A percentile compares a stretch with the other conserved stretches of the same genome.
Conservation (phyloP, 2,797 vertebrate genomes). For the Sylvia borin region DNA sequence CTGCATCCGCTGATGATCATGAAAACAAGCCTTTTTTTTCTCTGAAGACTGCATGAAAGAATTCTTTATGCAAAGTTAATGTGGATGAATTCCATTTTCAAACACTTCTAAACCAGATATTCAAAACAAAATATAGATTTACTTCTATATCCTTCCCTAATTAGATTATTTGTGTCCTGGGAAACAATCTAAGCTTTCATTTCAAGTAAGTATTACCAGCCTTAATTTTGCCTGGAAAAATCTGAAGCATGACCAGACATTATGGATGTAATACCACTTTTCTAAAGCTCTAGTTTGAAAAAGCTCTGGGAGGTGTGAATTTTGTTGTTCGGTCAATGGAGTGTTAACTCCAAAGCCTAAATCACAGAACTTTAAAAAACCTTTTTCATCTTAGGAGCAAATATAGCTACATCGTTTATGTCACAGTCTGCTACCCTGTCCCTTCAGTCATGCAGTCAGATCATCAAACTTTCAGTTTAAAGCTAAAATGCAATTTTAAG, state of each 20-base stretch:
- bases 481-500: slow-evolving; percentile 48
- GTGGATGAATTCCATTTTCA: slow-evolving; percentile 22
- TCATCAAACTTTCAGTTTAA: slow-evolving; percentile 46
- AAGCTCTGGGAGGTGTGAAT: neutral
- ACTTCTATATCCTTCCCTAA: slow-evolving; percentile 36
- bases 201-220: slow-evolving; percentile 13
- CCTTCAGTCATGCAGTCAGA: slow-evolving; percentile 48
- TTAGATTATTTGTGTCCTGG: slow-evolving; percentile 15
- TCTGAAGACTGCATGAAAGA: neutral
- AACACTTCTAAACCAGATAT: slow-evolving; percentile 32
- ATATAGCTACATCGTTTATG: slow-evolving; percentile 36
- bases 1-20: neutral
- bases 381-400: slow-evolving; percentile 17
- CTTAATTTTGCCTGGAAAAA: slow-evolving; percentile 27
- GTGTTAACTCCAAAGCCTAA: slow-evolving; percentile 41
- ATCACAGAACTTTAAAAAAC: slow-evolving; percentile 13
- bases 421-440: slow-evolving; percentile 37
- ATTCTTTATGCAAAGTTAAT: slow-evolving; percentile 31
- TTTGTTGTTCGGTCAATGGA: slow-evolving; percentile 15
- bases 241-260: neutral
- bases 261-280: neutral
- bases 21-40: neutral
- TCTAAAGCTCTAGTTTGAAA: slow-evolving; percentile 3
- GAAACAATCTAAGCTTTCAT: slow-evolving; percentile 51
- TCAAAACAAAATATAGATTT: slow-evolving; percentile 49